A percentile compares a stretch with the other conserved stretches of the same genome.
phyloP scores from a whole-genome alignment of 35 echinoderm and acorn worm genomes.

The Diadema setosum region DNA sequence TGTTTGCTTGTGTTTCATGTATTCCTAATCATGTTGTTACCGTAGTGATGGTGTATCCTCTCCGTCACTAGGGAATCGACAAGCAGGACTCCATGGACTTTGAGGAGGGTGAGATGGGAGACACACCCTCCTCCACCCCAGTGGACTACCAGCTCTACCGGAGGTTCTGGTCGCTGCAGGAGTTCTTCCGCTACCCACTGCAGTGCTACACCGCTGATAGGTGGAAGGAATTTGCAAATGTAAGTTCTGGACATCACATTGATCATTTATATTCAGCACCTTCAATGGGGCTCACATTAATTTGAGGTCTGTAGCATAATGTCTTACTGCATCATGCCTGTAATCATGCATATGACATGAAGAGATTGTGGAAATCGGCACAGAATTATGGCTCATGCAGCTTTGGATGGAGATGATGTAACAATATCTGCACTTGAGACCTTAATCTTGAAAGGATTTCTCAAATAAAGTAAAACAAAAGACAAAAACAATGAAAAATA shows the following conservation, averaged over 20 bases:
- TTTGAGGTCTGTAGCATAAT: too few species aligned
- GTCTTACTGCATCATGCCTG: background rate
- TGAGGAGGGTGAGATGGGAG: slow-evolving; percentile 84
- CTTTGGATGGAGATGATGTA: too few species aligned
- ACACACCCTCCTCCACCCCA: background rate
- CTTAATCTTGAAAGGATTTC: too few species aligned
- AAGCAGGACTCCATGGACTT: slow-evolving; percentile 78
- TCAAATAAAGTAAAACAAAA: too few species aligned
- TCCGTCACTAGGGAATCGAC: slow-evolving; percentile 25
- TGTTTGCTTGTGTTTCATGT: too few species aligned
- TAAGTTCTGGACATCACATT: background rate
- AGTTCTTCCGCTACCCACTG: slow-evolving; percentile 76
- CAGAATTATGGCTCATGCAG: too few species aligned
- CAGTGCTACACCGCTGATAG: slow-evolving; percentile 90
- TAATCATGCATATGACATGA: background rate
- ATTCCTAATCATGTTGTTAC: too few species aligned
- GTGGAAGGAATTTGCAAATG: slow-evolving; percentile 77
- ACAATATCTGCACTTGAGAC: too few species aligned
- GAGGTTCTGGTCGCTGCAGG: slow-evolving; percentile 91
- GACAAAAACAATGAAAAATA: too few species aligned
- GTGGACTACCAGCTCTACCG: slow-evolving; percentile 93
- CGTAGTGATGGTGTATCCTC: too few species aligned
- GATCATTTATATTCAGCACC: background rate
- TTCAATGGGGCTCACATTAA: too few species aligned
- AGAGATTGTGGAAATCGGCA: too few species aligned